A percentile compares a stretch with the other conserved stretches of the same genome.
Evolutionary conservation across 1,140 invertebrate genomes (phyloP).

Genomic region (Paralvinella palmiformis): DNA sequence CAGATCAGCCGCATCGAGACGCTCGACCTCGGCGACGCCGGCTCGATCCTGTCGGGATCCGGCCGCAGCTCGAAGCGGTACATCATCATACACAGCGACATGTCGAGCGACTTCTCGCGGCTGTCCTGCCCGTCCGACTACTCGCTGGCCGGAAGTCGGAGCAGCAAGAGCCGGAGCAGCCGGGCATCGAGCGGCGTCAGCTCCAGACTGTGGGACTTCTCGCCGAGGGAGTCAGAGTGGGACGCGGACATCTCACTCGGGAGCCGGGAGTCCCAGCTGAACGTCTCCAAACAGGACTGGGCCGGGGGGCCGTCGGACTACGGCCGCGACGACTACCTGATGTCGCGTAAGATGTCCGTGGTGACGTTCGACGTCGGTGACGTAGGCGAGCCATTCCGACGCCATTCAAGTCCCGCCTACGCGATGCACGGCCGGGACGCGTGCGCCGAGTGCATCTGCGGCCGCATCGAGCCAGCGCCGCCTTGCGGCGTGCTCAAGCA

Average conservation of each 20-base stretch:
- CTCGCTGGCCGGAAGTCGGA: conserved; percentile 11
- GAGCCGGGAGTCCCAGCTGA: conserved; percentile 17
- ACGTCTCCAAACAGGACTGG: conserved; percentile 12
- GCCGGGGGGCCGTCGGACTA: neutral
- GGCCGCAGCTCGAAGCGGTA: conserved; percentile 8
- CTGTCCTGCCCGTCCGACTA: conserved; percentile 15
- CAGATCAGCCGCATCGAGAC: conserved; percentile 20
- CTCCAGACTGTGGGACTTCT: conserved; percentile 15
- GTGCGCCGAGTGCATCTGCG: neutral
- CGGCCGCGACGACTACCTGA: conserved; percentile 7
- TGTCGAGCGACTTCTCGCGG: conserved; percentile 16
- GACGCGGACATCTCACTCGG: conserved; percentile 18
- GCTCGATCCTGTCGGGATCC: conserved; percentile 4
- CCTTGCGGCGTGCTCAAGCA: neutral
- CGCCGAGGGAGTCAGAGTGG: conserved; percentile 18
- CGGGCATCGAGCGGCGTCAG: conserved; percentile 13
- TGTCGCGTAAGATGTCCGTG: conserved; percentile 10
- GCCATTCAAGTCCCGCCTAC: conserved; percentile 14
- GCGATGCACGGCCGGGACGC: conserved; percentile 8
- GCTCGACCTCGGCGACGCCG: conserved; percentile 13
- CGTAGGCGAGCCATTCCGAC: neutral
- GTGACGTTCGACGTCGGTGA: conserved; percentile 16
- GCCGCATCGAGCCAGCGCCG: neutral
- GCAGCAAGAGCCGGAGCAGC: conserved; percentile 7
- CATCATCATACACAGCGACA: conserved; percentile 19